Conservation (phyloP, 2,888 invertebrate genomes). For the Eustalomyia histrio region DNA sequence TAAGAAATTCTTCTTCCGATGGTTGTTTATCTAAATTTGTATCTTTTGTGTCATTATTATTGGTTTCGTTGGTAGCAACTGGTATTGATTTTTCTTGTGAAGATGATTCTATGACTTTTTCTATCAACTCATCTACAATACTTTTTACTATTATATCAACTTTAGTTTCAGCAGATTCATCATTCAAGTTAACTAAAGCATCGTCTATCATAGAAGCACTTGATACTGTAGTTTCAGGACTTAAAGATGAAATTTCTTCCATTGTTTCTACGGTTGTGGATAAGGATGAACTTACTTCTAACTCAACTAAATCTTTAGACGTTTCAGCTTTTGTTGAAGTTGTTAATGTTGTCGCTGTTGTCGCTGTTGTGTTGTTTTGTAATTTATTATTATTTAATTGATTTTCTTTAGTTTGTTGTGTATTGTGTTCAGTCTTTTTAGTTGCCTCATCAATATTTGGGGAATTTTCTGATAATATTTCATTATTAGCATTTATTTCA, state of each 20-base stretch:
- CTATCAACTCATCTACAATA: constrained; percentile 77
- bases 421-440: constrained; percentile 76
- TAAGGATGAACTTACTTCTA: constrained; percentile 70
- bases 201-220: constrained; percentile 68
- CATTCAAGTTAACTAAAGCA: constrained; percentile 55
- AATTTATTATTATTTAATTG: constrained; percentile 73
- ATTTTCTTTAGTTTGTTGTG: constrained; percentile 69
- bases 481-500: constrained; percentile 72
- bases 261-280: constrained; percentile 68
- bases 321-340: constrained; percentile 23
- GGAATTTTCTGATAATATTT: constrained; percentile 27
- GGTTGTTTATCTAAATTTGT: constrained; percentile 31
- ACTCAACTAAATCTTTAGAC: constrained; percentile 49
- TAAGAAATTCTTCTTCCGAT: constrained; percentile 61
- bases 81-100: constrained; percentile 61
- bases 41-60: constrained; percentile 53
- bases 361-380: constrained; percentile 61
- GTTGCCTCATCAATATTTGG: constrained; percentile 30
- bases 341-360: constrained; percentile 35
- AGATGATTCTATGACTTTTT: constrained; percentile 72
- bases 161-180: constrained; percentile 64
- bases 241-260: constrained; percentile 70
- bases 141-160: constrained; percentile 73
- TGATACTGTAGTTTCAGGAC: constrained; percentile 69
- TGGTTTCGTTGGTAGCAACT: constrained; percentile 54